A percentile compares a stretch with the other conserved stretches of the same genome.
phyloP scores from a whole-genome alignment of 2,113 vertebrate species.

The Tetrax tetrax region DNA sequence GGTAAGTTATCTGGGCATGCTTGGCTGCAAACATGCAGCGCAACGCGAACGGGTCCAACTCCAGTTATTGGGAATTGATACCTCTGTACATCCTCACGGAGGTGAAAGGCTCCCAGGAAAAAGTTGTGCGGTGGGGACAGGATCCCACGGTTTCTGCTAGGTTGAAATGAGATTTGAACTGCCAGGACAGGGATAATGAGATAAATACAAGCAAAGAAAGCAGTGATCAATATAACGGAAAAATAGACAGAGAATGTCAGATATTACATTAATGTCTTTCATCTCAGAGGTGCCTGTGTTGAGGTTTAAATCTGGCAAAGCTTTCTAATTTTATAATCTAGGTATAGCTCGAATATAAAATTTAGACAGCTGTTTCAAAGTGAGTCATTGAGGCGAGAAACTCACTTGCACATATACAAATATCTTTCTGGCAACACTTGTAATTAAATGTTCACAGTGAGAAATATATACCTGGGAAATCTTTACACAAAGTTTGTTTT shows the following conservation, averaged over 20 bases:
- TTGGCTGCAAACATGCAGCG: neutral
- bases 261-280: neutral
- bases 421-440: neutral
- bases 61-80: neutral
- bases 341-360: neutral
- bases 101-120: neutral
- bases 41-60: fast-evolving
- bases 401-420: neutral
- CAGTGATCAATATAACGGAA: neutral
- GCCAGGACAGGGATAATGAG: neutral
- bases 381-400: neutral
- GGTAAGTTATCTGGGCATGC: conserved; percentile 66
- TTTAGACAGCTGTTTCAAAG: neutral
- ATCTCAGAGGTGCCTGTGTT: neutral
- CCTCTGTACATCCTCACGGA: fast-evolving
- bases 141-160: neutral
- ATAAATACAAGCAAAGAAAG: neutral
- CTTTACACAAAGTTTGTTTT: neutral
- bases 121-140: fast-evolving
- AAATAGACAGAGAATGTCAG: neutral
- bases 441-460: conserved; percentile 53
- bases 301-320: neutral
- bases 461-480: neutral
- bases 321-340: neutral
- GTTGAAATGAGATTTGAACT: neutral